Conservation (phyloP, 2,797 vertebrate genomes). For the Gila robusta region DNA sequence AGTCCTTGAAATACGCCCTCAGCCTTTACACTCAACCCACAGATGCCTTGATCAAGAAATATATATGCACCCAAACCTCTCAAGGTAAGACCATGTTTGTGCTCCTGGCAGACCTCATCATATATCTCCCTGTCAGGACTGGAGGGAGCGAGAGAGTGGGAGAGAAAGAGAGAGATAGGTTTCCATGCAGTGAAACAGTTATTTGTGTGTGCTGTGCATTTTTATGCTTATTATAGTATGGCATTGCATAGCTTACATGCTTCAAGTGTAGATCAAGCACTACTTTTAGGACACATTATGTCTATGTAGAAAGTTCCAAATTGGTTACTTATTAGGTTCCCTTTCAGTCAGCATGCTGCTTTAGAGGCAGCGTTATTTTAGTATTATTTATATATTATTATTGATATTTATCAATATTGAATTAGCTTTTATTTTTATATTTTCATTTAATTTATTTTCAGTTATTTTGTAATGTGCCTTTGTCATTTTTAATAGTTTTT, state of each 20-base stretch:
- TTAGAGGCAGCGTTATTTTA: background rate
- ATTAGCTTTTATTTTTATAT: background rate
- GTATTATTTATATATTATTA: background rate
- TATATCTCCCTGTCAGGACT: background rate
- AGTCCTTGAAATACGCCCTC: conserved; percentile 95
- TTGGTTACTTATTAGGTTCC: background rate
- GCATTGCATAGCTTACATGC: no score
- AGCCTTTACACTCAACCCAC: conserved; percentile 98
- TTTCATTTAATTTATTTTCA: background rate
- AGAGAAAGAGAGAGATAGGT: background rate
- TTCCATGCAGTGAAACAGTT: background rate
- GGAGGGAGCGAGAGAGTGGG: background rate
- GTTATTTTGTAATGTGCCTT: background rate
- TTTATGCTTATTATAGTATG: no score
- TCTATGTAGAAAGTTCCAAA: background rate
- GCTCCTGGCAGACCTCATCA: background rate
- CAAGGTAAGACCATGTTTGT: conserved; percentile 85
- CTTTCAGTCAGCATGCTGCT: background rate
- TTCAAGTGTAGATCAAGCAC: background rate
- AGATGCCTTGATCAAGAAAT: conserved; percentile 97
- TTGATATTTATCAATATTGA: no score
- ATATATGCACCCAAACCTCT: conserved; percentile 93
- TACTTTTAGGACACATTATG: background rate
- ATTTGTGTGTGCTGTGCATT: background rate
- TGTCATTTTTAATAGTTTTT: background rate